These are phyloP conservation scores for Macrotus californicus DNA, from an alignment of 2,113 vertebrate genomes.

Conservation along the genomic window DNA sequence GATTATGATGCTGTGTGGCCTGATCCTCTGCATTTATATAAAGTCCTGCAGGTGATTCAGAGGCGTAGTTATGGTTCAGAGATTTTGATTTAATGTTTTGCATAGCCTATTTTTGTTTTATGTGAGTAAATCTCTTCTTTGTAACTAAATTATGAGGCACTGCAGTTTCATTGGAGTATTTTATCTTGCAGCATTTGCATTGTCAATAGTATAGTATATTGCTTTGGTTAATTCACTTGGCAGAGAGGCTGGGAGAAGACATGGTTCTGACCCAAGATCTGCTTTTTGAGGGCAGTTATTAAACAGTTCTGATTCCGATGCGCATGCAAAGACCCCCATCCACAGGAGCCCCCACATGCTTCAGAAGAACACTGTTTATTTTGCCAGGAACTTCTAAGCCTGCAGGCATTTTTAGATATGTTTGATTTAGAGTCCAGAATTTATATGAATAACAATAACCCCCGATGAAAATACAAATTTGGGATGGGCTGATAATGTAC, in stretches of 20 bases:
- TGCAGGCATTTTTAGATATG: neutral
- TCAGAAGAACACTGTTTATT: neutral
- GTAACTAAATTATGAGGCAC: conserved; percentile 19
- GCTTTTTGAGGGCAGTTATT: neutral
- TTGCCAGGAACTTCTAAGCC: neutral
- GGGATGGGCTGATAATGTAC: neutral
- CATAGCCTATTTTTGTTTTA: conserved; percentile 25
- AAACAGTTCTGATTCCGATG: neutral
- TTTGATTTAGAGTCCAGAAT: conserved; percentile 22
- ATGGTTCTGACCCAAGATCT: neutral
- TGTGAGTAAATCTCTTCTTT: conserved; percentile 44
- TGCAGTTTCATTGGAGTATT: conserved; percentile 22
- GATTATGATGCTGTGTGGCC: neutral
- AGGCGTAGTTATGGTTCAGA: neutral
- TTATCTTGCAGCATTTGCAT: conserved; percentile 31
- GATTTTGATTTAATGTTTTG: conserved; percentile 28
- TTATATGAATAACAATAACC: conserved; percentile 2
- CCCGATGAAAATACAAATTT: neutral
- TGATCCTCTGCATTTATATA: neutral
- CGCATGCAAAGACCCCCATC: neutral
- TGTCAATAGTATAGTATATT: conserved; percentile 19
- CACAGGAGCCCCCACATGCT: neutral
- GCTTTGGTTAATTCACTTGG: conserved; percentile 30
- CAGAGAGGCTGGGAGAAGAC: neutral
- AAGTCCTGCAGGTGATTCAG: neutral